Base-by-base conservation (phyloP, 2,888 invertebrate species). In the Rugalucina vietnamica region DNA sequence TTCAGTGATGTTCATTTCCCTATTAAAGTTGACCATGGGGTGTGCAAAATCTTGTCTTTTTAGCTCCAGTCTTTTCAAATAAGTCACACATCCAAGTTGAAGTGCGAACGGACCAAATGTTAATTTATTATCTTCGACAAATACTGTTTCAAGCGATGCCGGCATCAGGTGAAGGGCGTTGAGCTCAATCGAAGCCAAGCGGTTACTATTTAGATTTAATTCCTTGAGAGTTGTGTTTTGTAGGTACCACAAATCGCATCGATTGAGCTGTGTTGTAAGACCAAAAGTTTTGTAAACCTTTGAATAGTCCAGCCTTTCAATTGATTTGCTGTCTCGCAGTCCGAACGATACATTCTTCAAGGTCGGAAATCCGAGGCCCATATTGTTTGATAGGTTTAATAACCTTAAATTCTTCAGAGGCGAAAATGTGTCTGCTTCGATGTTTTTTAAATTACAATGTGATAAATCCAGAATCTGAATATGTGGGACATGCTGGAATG, bases 381-480 rank as follows among this genome's bases (percentile, higher is more conserved):
- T 37, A 54, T 86, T 86, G 21, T 77, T 21, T 10, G 84, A 86
- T 18, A 86, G 14, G 60, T 86, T 81, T 1, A 86, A 65, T n/a
- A 57, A 39, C 60, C 70, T 54, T 14, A 84, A 32, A 4, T 70
- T 8, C 14, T 29, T 36, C 8, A 80, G 49, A 43, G 14, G 14
- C n/a, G 24, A 24, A 39, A 84, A 80, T 0, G 80, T 65, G 1
- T 77, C 77, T 3, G 73, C 76, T 29, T 72, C 43, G n/a, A 80
- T 50, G 4, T 57, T 37, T 34, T 32, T 8, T 5, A 84, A 60
- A 32, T 72, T 70, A 32, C 76, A 83, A 8, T 37, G 5, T n/a
- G 76, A 76, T 0, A 83, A 10, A 49, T 71, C 39, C 21, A 83
- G 75, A 24, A n/a, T 43, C 65, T 32, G 18, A 0, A 83, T 21